These are phyloP conservation scores for Diplosoma virens DNA, from an alignment of 23 tunicate genomes.

Conservation along the genomic window DNA sequence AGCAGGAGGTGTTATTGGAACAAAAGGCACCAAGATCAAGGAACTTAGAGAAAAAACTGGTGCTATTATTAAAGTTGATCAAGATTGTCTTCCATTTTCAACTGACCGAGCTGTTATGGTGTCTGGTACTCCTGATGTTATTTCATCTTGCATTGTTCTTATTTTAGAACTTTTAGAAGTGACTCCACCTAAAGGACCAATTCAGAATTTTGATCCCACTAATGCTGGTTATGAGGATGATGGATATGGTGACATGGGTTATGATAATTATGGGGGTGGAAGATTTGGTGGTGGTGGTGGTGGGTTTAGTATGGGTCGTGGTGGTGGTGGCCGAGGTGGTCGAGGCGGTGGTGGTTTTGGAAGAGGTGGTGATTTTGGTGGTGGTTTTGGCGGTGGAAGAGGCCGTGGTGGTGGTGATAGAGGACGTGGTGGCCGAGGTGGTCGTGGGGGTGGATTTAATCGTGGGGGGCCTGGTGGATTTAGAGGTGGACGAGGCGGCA, in stretches of 20 bases:
- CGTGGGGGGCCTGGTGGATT: constrained; percentile 43
- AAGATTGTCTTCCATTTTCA: constrained; percentile 73
- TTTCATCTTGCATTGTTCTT: constrained; percentile 72
- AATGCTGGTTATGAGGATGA: constrained; percentile 21
- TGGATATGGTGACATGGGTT: constrained; percentile 32
- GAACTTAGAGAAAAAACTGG: constrained; percentile 90
- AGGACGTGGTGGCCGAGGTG: constrained; percentile 49
- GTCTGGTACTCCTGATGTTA: constrained; percentile 78
- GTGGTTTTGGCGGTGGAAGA: constrained; percentile 56
- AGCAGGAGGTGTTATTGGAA: constrained; percentile 89
- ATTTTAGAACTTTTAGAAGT: constrained; percentile 75
- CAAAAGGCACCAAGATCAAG: constrained; percentile 77
- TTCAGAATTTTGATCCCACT: constrained; percentile 70
- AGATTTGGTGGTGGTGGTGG: constrained; percentile 56
- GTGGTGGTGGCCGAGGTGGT: constrained; percentile 63
- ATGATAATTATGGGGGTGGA: constrained; percentile 44
- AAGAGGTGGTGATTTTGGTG: constrained; percentile 47
- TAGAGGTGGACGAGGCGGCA: constrained; percentile 40
- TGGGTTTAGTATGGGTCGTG: constrained; percentile 31
- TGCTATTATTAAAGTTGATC: constrained; percentile 75
- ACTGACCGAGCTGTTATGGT: constrained; percentile 79
- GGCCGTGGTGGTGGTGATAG: constrained; percentile 55
- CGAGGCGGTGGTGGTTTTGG: constrained; percentile 50
- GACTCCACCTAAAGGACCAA: constrained; percentile 85
- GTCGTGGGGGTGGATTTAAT: constrained; percentile 38